Conservation (phyloP, 2,797 vertebrate genomes). For the Sebastes cheni region DNA sequence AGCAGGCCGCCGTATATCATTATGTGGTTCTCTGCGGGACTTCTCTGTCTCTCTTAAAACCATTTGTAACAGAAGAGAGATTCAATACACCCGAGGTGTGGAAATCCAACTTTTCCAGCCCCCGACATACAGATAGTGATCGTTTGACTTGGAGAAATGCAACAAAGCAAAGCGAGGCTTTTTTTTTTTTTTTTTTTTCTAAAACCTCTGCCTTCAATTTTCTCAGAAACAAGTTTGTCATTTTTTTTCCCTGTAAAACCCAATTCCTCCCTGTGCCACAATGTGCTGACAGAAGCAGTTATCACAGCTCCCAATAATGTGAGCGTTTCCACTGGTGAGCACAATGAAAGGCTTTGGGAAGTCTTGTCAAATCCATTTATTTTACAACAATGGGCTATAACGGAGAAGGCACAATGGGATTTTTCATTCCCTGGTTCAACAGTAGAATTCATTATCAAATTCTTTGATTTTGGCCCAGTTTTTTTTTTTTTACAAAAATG, state of each 20-base stretch:
- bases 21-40: constrained; percentile 71
- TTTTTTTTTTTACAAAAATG: not conserved
- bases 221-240: constrained; percentile 44
- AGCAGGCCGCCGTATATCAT: constrained; percentile 66
- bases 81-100: constrained; percentile 73
- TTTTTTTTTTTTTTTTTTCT: not conserved
- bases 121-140: constrained; percentile 43
- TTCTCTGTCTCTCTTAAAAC: constrained; percentile 63
- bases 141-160: constrained; percentile 44
- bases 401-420: constrained; percentile 50
- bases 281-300: constrained; percentile 78
- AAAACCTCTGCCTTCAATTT: constrained; percentile 52
- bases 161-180: constrained; percentile 36
- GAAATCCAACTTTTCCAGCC: constrained; percentile 70
- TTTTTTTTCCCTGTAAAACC: constrained; percentile 23
- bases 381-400: constrained; percentile 64
- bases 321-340: constrained; percentile 63
- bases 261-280: constrained; percentile 40
- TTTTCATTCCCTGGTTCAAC: constrained; percentile 50
- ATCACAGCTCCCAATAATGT: constrained; percentile 66
- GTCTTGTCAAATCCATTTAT: constrained; percentile 76
- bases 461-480: constrained; percentile 22
- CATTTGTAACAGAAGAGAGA: constrained; percentile 67
- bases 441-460: constrained; percentile 36
- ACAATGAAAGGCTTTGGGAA: constrained; percentile 67